These are phyloP conservation scores for Byasa hedistus DNA, from an alignment of 2,888 invertebrate species.

Conservation along the genomic window DNA sequence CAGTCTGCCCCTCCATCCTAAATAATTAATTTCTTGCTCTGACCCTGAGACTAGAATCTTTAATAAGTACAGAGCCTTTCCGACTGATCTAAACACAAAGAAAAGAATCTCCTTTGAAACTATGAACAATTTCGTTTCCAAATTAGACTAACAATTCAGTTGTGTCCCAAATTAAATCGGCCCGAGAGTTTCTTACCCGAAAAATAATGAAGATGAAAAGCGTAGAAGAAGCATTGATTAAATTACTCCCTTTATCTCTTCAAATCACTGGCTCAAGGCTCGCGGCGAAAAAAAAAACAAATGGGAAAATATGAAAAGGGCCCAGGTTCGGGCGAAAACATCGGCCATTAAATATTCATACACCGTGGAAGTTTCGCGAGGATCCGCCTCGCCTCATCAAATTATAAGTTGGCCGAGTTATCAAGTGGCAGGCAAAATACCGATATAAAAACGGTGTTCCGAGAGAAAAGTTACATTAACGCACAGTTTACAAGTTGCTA, in stretches of 20 bases:
- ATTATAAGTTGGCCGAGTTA: constrained; percentile 61
- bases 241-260: constrained; percentile 48
- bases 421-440: constrained; percentile 37
- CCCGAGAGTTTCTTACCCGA: no score
- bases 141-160: no score
- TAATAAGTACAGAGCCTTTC: no score
- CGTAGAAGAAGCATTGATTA: constrained; percentile 42
- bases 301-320: constrained; percentile 44
- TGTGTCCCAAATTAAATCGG: no score
- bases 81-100: no score
- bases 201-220: constrained; percentile 10
- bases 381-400: constrained; percentile 59
- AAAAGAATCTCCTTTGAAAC: no score
- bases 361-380: constrained; percentile 55
- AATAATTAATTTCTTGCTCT: no score
- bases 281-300: constrained; percentile 42
- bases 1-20: no score
- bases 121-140: no score
- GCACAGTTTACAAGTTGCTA: constrained; percentile 12
- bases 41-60: no score
- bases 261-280: constrained; percentile 47
- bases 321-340: constrained; percentile 58
- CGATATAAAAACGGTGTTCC: constrained; percentile 6
- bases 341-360: constrained; percentile 64
- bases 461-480: neutral